Evolutionary conservation across 2,113 vertebrate species (phyloP).

Genomic region (Pluvialis apricaria): DNA sequence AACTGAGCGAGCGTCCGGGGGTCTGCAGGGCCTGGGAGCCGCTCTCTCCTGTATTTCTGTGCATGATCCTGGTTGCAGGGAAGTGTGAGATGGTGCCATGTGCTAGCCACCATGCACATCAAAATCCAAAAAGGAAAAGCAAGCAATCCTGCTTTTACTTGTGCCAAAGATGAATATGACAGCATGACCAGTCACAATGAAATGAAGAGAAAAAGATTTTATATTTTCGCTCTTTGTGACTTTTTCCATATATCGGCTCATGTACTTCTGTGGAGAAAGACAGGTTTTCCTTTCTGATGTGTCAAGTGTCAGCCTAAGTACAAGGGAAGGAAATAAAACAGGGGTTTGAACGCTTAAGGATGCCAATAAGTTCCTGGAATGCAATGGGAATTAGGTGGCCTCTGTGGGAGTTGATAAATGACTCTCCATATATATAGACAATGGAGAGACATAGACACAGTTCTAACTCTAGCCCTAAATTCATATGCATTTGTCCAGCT

Average conservation of each 20-base stretch:
- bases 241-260: neutral
- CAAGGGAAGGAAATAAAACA: neutral
- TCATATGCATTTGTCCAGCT: neutral
- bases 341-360: neutral
- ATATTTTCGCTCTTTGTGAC: fast-evolving
- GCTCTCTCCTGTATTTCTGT: neutral
- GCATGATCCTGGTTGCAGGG: too few relatives aligned
- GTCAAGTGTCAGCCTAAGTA: neutral
- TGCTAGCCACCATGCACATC: fast-evolving
- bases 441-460: neutral
- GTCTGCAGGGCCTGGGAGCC: neutral
- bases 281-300: neutral
- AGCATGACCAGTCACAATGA: neutral
- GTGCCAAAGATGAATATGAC: neutral
- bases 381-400: neutral
- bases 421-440: neutral
- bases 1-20: fast-evolving
- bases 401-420: neutral
- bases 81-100: neutral
- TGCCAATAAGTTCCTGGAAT: neutral
- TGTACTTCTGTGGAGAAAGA: neutral
- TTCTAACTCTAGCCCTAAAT: neutral
- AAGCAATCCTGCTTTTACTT: neutral
- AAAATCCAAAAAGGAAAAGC: fast-evolving
- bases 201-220: neutral